phyloP scores from a whole-genome alignment of 2,113 vertebrate genomes.

The Laticauda colubrina region DNA sequence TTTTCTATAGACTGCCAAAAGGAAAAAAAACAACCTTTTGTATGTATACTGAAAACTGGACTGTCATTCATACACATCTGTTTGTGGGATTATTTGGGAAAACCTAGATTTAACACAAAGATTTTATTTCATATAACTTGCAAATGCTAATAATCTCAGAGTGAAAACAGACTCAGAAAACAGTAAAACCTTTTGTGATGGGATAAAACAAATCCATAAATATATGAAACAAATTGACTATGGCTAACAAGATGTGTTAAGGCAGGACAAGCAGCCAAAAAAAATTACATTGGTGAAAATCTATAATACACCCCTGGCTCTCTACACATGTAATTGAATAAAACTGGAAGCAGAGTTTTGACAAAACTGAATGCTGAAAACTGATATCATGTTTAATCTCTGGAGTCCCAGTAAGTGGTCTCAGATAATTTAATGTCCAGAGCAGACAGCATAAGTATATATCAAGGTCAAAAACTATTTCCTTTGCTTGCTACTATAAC shows the following conservation, averaged over 20 bases:
- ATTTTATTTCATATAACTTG: conserved; percentile 29
- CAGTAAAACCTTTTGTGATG: conserved; percentile 44
- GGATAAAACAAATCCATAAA: conserved; percentile 48
- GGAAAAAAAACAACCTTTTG: conserved; percentile 14
- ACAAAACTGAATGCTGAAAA: conserved; percentile 43
- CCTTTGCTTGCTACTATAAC: background rate
- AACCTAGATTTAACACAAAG: background rate
- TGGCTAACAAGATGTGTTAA: conserved; percentile 57
- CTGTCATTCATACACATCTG: conserved; percentile 33
- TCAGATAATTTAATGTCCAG: conserved; percentile 44
- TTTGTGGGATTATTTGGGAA: conserved; percentile 33
- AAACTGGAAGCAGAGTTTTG: conserved; percentile 31
- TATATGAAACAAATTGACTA: conserved; percentile 50
- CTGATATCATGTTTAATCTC: conserved; percentile 44
- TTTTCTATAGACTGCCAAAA: background rate
- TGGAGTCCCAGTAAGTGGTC: background rate
- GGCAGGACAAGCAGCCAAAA: conserved; percentile 50
- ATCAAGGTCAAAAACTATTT: conserved; percentile 25
- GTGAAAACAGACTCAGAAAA: conserved; percentile 49
- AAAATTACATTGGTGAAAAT: conserved; percentile 24
- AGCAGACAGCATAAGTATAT: conserved; percentile 30
- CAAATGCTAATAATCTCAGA: conserved; percentile 38
- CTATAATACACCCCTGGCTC: conserved; percentile 27
- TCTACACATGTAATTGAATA: conserved; percentile 3
- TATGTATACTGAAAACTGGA: accelerated